These are phyloP conservation scores for Chorisops tibialis DNA, from an alignment of 2,888 invertebrate species.

Conservation along the genomic window DNA sequence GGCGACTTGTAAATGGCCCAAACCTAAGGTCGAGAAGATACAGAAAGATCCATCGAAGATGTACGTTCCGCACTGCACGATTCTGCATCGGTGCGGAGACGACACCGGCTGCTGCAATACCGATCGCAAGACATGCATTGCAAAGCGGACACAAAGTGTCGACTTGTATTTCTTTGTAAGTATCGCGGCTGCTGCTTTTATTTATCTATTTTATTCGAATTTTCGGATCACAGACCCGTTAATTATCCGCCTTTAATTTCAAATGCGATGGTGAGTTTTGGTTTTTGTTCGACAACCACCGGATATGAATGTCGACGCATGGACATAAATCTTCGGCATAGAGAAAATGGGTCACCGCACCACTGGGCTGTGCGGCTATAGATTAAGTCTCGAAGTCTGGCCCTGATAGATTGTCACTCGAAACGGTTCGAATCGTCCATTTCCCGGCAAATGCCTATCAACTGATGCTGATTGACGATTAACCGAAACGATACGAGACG, in stretches of 20 bases:
- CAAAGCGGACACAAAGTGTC: conserved; percentile 68
- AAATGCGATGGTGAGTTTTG: conserved; percentile 13
- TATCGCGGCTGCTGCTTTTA: conserved; percentile 43
- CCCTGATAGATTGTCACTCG: background rate
- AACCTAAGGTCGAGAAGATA: conserved; percentile 71
- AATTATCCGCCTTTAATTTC: conserved; percentile 1
- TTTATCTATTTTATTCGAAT: background rate
- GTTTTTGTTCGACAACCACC: conserved; percentile 13
- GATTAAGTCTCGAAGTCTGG: background rate
- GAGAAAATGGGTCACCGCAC: conserved; percentile 17
- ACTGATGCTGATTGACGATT: no score
- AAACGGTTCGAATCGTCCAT: no score
- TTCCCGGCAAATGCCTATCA: no score
- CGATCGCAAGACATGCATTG: conserved; percentile 70
- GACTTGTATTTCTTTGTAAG: conserved; percentile 80
- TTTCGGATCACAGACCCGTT: conserved; percentile 1
- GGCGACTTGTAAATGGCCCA: conserved; percentile 56
- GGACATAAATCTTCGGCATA: conserved; percentile 19
- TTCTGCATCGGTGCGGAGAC: conserved; percentile 80
- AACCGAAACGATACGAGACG: no score
- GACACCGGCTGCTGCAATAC: conserved; percentile 83
- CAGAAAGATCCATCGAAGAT: conserved; percentile 60
- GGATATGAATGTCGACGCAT: conserved; percentile 13
- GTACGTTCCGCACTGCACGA: conserved; percentile 81
- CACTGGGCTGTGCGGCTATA: conserved; percentile 4